Percentiles rank a stretch among this genome's conserved stretches.
These are phyloP conservation scores for Ceraclea dissimilis DNA, from an alignment of 2,888 invertebrate species.

Conservation along the genomic window DNA sequence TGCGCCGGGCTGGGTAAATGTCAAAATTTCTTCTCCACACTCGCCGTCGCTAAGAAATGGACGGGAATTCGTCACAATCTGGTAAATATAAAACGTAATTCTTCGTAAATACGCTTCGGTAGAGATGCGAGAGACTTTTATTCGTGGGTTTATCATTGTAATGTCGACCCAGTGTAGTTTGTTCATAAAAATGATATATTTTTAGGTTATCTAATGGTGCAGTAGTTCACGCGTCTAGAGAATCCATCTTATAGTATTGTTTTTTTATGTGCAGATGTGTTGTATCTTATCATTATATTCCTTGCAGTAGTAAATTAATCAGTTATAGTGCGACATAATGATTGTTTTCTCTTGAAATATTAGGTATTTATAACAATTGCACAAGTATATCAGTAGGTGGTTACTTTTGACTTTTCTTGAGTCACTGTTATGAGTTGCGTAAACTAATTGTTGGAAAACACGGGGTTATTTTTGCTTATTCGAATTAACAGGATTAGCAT, in stretches of 20 bases:
- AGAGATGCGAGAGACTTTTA: too few relatives aligned
- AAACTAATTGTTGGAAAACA: too few relatives aligned
- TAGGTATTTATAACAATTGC: too few relatives aligned
- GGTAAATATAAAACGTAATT: conserved; percentile 12
- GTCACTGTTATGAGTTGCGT: too few relatives aligned
- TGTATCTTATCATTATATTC: background rate
- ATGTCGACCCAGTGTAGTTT: too few relatives aligned
- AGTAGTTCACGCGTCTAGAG: background rate
- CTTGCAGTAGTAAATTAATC: background rate
- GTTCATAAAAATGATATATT: too few relatives aligned
- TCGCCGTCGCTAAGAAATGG: conserved; percentile 13
- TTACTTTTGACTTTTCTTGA: too few relatives aligned
- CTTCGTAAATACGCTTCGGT: too few relatives aligned
- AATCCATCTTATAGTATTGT: background rate
- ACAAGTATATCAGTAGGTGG: too few relatives aligned
- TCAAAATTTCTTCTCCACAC: conserved; percentile 10
- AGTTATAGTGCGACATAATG: background rate
- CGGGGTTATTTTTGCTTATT: too few relatives aligned
- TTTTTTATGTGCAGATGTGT: background rate
- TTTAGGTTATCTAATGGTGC: conserved; percentile 5
- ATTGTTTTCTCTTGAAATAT: background rate
- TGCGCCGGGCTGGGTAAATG: conserved; percentile 19
- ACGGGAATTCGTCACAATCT: conserved; percentile 11
- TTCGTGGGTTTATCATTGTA: too few relatives aligned
- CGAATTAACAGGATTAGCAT: too few relatives aligned